Conservation (phyloP, 2,113 vertebrate species). For the Mirza zaza region DNA sequence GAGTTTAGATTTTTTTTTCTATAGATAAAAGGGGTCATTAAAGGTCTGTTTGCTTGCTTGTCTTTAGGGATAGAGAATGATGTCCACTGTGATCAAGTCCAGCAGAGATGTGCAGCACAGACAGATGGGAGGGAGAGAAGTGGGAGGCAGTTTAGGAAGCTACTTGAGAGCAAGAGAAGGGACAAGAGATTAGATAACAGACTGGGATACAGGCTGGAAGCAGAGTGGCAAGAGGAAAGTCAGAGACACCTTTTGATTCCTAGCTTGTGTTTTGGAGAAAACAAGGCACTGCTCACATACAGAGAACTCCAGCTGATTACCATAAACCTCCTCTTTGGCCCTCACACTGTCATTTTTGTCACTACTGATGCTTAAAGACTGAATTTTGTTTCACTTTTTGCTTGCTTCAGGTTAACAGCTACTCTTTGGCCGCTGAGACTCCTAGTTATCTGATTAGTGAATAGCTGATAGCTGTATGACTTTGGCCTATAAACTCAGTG, state of each 20-base stretch:
- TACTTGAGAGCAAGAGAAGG: not conserved
- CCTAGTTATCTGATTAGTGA: not conserved
- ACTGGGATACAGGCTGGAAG: not conserved
- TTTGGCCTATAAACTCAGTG: not conserved
- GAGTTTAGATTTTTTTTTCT: not conserved
- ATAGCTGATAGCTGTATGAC: not conserved
- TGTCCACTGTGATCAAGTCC: not conserved
- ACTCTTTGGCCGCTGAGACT: not conserved
- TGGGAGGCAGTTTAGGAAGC: not conserved
- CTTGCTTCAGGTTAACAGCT: constrained; percentile 12
- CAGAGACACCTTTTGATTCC: not conserved
- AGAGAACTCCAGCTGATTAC: not conserved
- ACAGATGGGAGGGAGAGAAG: not conserved
- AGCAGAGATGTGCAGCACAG: not conserved
- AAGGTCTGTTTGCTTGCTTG: not conserved
- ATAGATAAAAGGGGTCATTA: not conserved
- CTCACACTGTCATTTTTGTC: not conserved
- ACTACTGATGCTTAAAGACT: not conserved
- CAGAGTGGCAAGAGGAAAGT: not conserved
- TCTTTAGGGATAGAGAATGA: not conserved
- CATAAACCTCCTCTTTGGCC: not conserved
- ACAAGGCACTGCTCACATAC: not conserved
- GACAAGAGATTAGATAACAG: not conserved
- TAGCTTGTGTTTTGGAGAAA: not conserved
- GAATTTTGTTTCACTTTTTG: constrained; percentile 36